A percentile compares a stretch with the other conserved stretches of the same genome.
These are phyloP conservation scores for Molorchus minor DNA, from an alignment of 2,888 invertebrate species.

Conservation along the genomic window DNA sequence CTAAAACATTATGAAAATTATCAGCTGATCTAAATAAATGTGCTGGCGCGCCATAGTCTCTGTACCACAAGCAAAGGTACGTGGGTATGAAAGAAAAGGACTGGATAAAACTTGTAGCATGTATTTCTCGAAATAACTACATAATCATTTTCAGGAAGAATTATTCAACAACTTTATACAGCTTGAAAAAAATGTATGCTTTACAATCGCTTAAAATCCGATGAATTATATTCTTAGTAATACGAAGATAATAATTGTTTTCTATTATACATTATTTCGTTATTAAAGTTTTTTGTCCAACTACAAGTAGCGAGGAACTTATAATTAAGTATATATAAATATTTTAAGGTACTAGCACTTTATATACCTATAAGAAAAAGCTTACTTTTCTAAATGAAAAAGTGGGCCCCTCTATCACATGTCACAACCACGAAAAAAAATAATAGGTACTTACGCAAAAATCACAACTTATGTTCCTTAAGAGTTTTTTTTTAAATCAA, in stretches of 20 bases:
- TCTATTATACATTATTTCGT: conserved; percentile 8
- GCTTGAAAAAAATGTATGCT: conserved; percentile 35
- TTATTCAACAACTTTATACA: conserved; percentile 45
- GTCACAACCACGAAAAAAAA: neutral
- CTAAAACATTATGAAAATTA: no score
- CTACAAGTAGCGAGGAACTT: conserved; percentile 12
- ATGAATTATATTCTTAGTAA: conserved; percentile 3
- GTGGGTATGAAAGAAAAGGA: neutral
- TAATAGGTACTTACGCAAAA: no score
- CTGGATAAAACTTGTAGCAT: conserved; percentile 29
- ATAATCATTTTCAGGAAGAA: conserved; percentile 47
- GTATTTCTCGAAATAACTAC: conserved; percentile 46
- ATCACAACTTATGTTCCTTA: no score
- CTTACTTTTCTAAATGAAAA: conserved; percentile 5
- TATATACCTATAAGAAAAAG: conserved; percentile 2
- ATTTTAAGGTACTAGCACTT: neutral
- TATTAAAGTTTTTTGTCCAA: conserved; percentile 5
- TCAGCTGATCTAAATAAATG: no score
- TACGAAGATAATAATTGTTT: conserved; percentile 18
- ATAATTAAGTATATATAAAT: conserved; percentile 6
- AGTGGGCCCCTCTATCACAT: conserved; percentile 13
- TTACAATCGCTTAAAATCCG: conserved; percentile 5
- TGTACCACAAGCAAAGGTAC: neutral
- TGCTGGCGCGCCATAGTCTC: neutral
- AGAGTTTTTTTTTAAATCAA: no score